A percentile compares a stretch with the other conserved stretches of the same genome.
Evolutionary conservation across 2,888 invertebrate species (phyloP).

Genomic region (Argyresthia albistria): DNA sequence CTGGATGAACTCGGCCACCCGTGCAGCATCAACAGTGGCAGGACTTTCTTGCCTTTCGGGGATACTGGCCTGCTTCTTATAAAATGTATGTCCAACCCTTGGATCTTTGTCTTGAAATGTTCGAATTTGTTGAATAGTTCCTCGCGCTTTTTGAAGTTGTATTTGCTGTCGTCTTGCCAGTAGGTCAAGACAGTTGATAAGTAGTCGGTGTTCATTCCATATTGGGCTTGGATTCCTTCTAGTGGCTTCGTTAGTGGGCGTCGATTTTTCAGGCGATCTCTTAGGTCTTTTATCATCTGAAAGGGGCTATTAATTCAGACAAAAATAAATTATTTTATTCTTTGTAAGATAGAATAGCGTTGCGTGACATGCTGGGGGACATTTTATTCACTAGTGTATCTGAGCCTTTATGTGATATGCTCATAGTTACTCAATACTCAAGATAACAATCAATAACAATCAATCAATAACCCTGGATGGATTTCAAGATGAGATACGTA

Average conservation of each 20-base stretch:
- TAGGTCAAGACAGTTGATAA: constrained; percentile 78
- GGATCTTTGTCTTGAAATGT: constrained; percentile 84
- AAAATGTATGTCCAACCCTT: constrained; percentile 82
- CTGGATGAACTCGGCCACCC: constrained; percentile 92
- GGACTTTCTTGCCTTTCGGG: constrained; percentile 23
- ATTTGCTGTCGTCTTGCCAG: constrained; percentile 78
- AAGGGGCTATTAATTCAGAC: background rate
- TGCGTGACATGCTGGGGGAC: too few relatives aligned
- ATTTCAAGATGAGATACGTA: too few relatives aligned
- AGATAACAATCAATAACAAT: too few relatives aligned
- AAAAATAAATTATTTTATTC: too few relatives aligned
- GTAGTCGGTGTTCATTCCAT: constrained; percentile 85
- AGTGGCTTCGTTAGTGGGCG: constrained; percentile 71
- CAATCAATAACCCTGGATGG: too few relatives aligned
- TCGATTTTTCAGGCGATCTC: constrained; percentile 65
- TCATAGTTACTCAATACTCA: too few relatives aligned
- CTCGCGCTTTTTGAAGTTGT: constrained; percentile 76
- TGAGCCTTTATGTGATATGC: too few relatives aligned
- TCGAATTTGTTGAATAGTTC: constrained; percentile 78
- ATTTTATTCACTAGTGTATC: too few relatives aligned
- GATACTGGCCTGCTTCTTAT: constrained; percentile 75
- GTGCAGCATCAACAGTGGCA: constrained; percentile 83
- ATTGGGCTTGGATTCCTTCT: constrained; percentile 81
- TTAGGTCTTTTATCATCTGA: constrained; percentile 72
- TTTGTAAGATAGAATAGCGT: too few relatives aligned